These are phyloP conservation scores for Drosophila orena DNA, from an alignment of 1,140 invertebrate species.

Conservation along the genomic window DNA sequence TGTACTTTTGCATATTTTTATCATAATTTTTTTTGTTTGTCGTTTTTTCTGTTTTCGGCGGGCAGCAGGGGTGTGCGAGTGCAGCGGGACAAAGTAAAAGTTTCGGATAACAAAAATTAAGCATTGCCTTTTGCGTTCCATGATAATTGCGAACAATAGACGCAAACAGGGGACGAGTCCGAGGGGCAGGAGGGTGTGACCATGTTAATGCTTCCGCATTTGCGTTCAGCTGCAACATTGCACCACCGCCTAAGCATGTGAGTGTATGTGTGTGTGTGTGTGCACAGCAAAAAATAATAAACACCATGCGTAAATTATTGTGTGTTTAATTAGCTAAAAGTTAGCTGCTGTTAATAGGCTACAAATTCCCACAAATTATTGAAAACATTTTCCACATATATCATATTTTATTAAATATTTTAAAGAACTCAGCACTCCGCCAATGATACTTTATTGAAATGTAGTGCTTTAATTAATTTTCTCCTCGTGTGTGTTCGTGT, in stretches of 20 bases:
- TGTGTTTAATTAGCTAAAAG: no score
- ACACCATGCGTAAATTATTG: no score
- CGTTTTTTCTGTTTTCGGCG: background rate
- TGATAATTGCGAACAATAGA: slow-evolving; percentile 81
- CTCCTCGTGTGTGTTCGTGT: background rate
- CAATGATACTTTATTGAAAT: background rate
- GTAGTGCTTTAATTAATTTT: background rate
- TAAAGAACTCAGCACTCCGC: no score
- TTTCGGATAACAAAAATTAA: slow-evolving; percentile 76
- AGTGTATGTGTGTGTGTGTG: background rate
- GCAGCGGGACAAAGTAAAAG: slow-evolving; percentile 57
- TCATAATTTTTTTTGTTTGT: slow-evolving; percentile 25
- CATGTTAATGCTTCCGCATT: slow-evolving; percentile 71
- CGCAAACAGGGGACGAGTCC: slow-evolving; percentile 16
- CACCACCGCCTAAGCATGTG: slow-evolving; percentile 24
- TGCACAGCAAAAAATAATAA: background rate
- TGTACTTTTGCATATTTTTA: slow-evolving; percentile 52
- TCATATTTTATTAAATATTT: background rate
- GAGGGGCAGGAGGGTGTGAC: background rate
- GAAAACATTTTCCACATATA: no score
- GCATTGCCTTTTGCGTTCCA: slow-evolving; percentile 68
- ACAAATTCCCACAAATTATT: no score
- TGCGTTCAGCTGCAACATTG: slow-evolving; percentile 64
- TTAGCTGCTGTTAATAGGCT: no score
- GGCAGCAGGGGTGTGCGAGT: slow-evolving; percentile 2